Conservation (phyloP, 2,888 invertebrate species). For the Aporophyla nigra region DNA sequence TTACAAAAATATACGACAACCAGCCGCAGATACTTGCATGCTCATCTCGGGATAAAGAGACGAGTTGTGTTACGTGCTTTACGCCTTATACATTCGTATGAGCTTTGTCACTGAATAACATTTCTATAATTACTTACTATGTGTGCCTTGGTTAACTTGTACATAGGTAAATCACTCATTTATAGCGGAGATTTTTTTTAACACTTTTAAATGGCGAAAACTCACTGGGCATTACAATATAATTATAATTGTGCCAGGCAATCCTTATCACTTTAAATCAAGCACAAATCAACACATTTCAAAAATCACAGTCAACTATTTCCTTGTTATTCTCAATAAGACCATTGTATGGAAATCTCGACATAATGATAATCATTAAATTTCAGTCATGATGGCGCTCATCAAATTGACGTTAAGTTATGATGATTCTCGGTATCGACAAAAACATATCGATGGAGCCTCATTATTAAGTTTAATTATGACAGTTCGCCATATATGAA, state of each 20-base stretch:
- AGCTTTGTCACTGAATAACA: slow-evolving; percentile 22
- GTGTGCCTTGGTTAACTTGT: slow-evolving; percentile 2
- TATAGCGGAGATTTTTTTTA: too few relatives aligned
- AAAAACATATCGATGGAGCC: slow-evolving; percentile 84
- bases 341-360: slow-evolving; percentile 73
- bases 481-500: slow-evolving; percentile 89
- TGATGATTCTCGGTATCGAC: slow-evolving; percentile 83
- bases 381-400: slow-evolving; percentile 73
- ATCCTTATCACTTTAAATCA: slow-evolving; percentile 6
- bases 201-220: neutral
- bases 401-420: slow-evolving; percentile 86
- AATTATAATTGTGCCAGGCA: neutral
- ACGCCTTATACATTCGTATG: slow-evolving; percentile 25
- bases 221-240: neutral
- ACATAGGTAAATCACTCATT: neutral
- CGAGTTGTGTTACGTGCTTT: slow-evolving; percentile 57
- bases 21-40: slow-evolving; percentile 56
- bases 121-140: neutral
- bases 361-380: slow-evolving; percentile 73
- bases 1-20: slow-evolving; percentile 67
- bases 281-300: slow-evolving; percentile 25
- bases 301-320: slow-evolving; percentile 44
- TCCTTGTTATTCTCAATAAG: slow-evolving; percentile 60
- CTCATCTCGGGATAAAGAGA: slow-evolving; percentile 58
- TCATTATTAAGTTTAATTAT: slow-evolving; percentile 90